These are phyloP conservation scores for Buathra laborator DNA, from an alignment of 2,888 invertebrate species.

Conservation along the genomic window DNA sequence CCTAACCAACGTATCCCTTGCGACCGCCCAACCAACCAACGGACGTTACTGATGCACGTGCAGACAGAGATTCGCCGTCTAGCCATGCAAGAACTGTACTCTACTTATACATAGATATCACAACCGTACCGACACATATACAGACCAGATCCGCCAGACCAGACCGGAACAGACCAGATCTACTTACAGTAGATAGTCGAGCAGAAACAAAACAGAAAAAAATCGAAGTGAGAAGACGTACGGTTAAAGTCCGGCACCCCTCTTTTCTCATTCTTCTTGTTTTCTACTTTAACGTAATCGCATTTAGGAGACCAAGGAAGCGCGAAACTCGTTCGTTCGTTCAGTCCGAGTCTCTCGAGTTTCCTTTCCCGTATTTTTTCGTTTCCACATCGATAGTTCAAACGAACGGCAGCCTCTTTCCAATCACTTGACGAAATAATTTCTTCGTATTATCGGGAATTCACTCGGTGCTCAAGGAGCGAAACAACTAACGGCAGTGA, in stretches of 20 bases:
- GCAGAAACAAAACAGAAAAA: slow-evolving; percentile 32
- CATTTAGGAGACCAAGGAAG: slow-evolving; percentile 51
- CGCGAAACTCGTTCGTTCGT: slow-evolving; percentile 7
- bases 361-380: neutral
- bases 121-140: neutral
- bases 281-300: slow-evolving; percentile 70
- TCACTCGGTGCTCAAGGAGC: slow-evolving; percentile 24
- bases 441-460: slow-evolving; percentile 50
- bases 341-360: neutral
- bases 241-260: slow-evolving; percentile 36
- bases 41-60: slow-evolving; percentile 47
- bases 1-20: slow-evolving; percentile 57
- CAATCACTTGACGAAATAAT: slow-evolving; percentile 27
- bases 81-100: slow-evolving; percentile 15
- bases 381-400: slow-evolving; percentile 8
- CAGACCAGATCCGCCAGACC: neutral
- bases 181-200: slow-evolving; percentile 8
- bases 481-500: slow-evolving; percentile 19
- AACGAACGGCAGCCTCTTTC: slow-evolving; percentile 10
- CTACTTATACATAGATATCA: neutral
- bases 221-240: slow-evolving; percentile 18
- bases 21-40: slow-evolving; percentile 23
- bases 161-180: neutral
- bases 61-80: slow-evolving; percentile 43
- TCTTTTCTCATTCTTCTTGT: slow-evolving; percentile 43